phyloP scores from a whole-genome alignment of 1,140 invertebrate genomes.

The Wasmannia auropunctata region DNA sequence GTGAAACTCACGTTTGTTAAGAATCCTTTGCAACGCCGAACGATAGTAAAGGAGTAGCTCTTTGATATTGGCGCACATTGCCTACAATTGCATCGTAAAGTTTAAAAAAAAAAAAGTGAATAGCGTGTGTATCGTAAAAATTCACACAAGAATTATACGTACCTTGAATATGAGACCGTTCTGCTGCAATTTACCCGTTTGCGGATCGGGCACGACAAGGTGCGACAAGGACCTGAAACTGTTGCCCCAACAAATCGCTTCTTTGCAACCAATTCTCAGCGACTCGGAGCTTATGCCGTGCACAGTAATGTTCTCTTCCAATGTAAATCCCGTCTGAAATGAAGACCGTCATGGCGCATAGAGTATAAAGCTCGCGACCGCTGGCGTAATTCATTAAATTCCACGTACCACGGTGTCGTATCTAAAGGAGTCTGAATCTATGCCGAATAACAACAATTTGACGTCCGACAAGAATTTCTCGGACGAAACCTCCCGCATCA shows the following conservation, averaged over 20 bases:
- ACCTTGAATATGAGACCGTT: slow-evolving; percentile 83
- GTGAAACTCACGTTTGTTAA: slow-evolving; percentile 79
- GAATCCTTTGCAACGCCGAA: slow-evolving; percentile 84
- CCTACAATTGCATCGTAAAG: slow-evolving; percentile 75
- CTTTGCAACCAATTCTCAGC: slow-evolving; percentile 73
- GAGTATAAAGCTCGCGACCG: background rate
- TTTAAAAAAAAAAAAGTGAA: background rate
- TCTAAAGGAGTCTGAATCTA: slow-evolving; percentile 84
- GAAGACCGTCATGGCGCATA: background rate
- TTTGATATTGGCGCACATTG: slow-evolving; percentile 86
- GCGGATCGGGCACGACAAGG: slow-evolving; percentile 69
- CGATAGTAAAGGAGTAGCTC: slow-evolving; percentile 86
- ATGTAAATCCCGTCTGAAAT: slow-evolving; percentile 76
- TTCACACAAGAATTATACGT: background rate
- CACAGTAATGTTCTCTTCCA: slow-evolving; percentile 75
- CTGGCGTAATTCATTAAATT: slow-evolving; percentile 25
- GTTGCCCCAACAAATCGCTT: slow-evolving; percentile 80
- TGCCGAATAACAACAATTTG: slow-evolving; percentile 82
- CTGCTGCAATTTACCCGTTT: slow-evolving; percentile 71
- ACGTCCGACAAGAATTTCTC: slow-evolving; percentile 80
- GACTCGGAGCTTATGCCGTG: slow-evolving; percentile 73
- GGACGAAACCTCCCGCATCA: slow-evolving; percentile 72
- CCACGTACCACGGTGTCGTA: slow-evolving; percentile 72
- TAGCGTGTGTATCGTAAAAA: background rate
- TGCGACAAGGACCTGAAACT: slow-evolving; percentile 77